phyloP scores from a whole-genome alignment of 2,888 invertebrate genomes.

The Lysandra coridon region DNA sequence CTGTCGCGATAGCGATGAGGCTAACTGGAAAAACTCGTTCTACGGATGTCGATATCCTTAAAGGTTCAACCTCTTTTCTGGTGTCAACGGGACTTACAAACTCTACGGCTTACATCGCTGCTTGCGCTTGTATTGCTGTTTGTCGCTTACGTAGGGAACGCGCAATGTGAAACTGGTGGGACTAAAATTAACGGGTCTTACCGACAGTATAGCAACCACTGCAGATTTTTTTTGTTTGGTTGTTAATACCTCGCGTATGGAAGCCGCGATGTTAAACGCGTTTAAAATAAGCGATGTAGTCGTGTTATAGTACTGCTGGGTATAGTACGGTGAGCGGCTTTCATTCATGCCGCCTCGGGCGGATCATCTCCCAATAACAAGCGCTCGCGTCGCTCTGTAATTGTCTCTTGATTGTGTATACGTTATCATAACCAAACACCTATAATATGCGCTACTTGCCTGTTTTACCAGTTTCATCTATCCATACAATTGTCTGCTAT shows the following conservation, averaged over 20 bases:
- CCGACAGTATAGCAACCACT: conserved; percentile 46
- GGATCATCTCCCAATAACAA: conserved; percentile 77
- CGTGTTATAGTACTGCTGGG: conserved; percentile 53
- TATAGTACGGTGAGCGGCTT: conserved; percentile 73
- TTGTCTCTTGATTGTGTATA: conserved; percentile 62
- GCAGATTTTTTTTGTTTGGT: conserved; percentile 35
- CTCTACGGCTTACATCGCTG: conserved; percentile 47
- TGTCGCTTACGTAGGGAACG: conserved; percentile 18
- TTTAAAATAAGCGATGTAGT: conserved; percentile 34
- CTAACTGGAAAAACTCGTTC: conserved; percentile 80
- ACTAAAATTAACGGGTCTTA: conserved; percentile 36
- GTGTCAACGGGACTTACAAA: conserved; percentile 42
- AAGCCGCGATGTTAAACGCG: conserved; percentile 42
- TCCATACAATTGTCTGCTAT: no score
- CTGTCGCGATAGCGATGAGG: conserved; percentile 81
- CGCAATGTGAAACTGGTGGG: conserved; percentile 48
- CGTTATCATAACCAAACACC: conserved; percentile 42
- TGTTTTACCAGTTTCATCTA: no score
- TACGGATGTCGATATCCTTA: conserved; percentile 79
- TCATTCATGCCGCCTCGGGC: conserved; percentile 79
- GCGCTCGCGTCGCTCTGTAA: conserved; percentile 65
- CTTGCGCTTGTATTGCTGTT: not conserved
- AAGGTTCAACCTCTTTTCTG: conserved; percentile 56
- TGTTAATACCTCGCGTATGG: not conserved
- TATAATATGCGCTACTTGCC: no score